These are phyloP conservation scores for Pantala flavescens DNA, from an alignment of 1,140 invertebrate species.

Conservation along the genomic window DNA sequence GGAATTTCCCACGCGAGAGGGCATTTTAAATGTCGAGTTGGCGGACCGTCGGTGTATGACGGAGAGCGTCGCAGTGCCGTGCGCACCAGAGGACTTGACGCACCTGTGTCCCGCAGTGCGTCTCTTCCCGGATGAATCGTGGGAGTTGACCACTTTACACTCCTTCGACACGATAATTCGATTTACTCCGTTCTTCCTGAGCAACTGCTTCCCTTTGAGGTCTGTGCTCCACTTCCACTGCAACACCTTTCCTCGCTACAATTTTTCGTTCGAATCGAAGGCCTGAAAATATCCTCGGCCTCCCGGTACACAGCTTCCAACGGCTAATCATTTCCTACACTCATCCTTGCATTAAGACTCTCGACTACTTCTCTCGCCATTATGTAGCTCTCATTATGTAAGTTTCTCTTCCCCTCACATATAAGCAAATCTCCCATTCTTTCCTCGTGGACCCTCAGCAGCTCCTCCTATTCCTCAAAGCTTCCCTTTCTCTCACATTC, in stretches of 20 bases:
- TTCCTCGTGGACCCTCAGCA: background rate
- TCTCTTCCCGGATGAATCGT: background rate
- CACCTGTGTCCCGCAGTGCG: slow-evolving; percentile 5
- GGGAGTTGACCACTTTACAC: slow-evolving; percentile 5
- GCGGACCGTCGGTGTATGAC: too few species aligned
- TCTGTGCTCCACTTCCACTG: background rate
- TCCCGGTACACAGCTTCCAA: background rate
- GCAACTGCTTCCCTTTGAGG: background rate
- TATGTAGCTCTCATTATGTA: too few species aligned
- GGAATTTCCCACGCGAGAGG: too few species aligned
- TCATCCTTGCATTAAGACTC: too few species aligned
- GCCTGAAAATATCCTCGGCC: too few species aligned
- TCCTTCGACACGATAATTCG: slow-evolving; percentile 8
- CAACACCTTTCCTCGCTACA: background rate
- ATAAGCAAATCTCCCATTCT: background rate
- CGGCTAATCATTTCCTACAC: background rate
- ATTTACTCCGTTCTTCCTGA: background rate
- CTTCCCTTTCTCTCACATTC: background rate
- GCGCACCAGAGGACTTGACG: background rate
- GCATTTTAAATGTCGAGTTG: too few species aligned
- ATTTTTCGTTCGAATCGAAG: too few species aligned
- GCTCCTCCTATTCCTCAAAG: background rate
- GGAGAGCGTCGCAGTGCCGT: too few species aligned
- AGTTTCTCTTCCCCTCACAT: too few species aligned
- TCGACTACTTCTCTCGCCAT: too few species aligned